Evolutionary conservation across 2,888 invertebrate genomes (phyloP).

Genomic region (Abrostola tripartita): DNA sequence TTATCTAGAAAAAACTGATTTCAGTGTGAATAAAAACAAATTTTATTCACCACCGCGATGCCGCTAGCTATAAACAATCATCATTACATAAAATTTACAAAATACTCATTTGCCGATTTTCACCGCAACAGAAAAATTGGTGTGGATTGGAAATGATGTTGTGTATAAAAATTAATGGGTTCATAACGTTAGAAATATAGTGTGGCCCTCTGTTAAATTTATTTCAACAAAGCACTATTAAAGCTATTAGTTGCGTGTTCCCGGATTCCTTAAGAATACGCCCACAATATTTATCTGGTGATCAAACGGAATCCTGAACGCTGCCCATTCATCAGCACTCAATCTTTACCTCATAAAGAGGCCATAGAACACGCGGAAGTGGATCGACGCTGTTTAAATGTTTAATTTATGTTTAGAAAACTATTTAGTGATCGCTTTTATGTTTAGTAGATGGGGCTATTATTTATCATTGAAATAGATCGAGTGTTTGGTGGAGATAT

Average conservation of each 20-base stretch:
- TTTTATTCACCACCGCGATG: conserved; percentile 31
- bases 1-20: conserved; percentile 15
- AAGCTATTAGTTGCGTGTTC: conserved; percentile 69
- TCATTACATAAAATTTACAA: conserved; percentile 38
- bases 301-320: conserved; percentile 79
- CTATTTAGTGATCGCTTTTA: conserved; percentile 46
- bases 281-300: conserved; percentile 81
- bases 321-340: conserved; percentile 78
- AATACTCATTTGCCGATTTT: conserved; percentile 55
- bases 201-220: conserved; percentile 44
- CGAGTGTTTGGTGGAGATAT: conserved; percentile 20
- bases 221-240: conserved; percentile 65
- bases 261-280: conserved; percentile 68
- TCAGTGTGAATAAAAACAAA: conserved; percentile 22
- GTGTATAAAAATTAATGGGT: conserved; percentile 45
- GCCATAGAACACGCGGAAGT: conserved; percentile 79
- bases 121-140: conserved; percentile 47
- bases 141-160: conserved; percentile 27
- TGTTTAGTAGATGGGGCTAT: conserved; percentile 31
- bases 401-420: conserved; percentile 45
- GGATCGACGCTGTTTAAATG: conserved; percentile 32
- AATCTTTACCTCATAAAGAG: conserved; percentile 72
- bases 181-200: conserved; percentile 46
- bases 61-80: conserved; percentile 36
- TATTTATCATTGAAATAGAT: conserved; percentile 42